These are phyloP conservation scores for Alaudala cheleensis DNA, from an alignment of 2,113 vertebrate genomes.

Conservation along the genomic window DNA sequence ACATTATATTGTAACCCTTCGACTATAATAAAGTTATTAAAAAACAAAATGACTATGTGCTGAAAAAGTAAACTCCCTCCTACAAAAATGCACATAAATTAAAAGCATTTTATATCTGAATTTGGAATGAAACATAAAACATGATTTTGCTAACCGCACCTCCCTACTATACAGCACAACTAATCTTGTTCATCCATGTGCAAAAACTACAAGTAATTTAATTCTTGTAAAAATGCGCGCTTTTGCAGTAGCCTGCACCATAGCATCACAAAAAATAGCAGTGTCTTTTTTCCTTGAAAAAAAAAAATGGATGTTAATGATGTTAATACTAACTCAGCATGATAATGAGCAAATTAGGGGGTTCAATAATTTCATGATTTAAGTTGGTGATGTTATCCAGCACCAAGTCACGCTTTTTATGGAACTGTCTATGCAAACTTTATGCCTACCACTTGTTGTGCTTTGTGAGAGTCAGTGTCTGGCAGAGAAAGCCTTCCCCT, in stretches of 20 bases:
- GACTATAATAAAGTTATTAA: not conserved
- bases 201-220: not conserved
- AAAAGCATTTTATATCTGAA: not conserved
- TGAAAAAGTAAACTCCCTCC: not conserved
- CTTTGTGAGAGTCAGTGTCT: not conserved
- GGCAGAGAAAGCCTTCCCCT: not conserved
- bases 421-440: not conserved
- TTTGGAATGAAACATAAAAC: not conserved
- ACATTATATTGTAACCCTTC: not conserved
- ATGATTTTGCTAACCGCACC: not conserved
- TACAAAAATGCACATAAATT: not conserved
- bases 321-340: not conserved
- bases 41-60: not conserved
- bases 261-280: not conserved
- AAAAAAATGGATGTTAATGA: not conserved
- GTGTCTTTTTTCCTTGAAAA: fast-evolving
- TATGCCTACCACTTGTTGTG: not conserved
- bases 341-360: not conserved
- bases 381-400: not conserved
- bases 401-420: not conserved
- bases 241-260: fast-evolving
- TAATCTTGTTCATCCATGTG: not conserved
- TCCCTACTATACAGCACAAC: not conserved
- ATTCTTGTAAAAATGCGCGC: not conserved
- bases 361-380: not conserved